Conservation (phyloP, 2,888 invertebrate species). For the Dicranocentrus wangi region DNA sequence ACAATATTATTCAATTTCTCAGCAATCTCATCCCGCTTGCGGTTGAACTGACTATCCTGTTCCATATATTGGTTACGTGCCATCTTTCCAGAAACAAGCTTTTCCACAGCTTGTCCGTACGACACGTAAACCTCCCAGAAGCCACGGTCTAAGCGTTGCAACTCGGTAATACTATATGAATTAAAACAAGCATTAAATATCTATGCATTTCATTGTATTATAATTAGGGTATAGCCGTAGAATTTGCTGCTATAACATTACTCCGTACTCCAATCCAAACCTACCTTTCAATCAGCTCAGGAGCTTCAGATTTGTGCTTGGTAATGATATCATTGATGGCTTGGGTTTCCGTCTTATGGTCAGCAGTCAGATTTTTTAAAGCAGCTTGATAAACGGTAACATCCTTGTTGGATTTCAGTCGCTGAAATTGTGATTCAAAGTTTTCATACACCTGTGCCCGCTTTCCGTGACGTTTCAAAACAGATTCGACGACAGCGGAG, state of each 20-base stretch:
- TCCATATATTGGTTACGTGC: conserved; percentile 79
- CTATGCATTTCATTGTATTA: too few species aligned
- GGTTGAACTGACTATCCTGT: conserved; percentile 77
- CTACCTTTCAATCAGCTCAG: conserved; percentile 79
- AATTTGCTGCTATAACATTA: too few species aligned
- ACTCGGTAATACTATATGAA: conserved; percentile 63
- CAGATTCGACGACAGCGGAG: conserved; percentile 76
- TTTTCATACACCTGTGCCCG: conserved; percentile 79
- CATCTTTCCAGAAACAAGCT: conserved; percentile 79
- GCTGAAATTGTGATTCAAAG: conserved; percentile 79
- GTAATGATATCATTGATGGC: conserved; percentile 77
- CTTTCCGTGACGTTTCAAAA: conserved; percentile 79
- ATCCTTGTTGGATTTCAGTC: conserved; percentile 80
- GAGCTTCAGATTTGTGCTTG: conserved; percentile 79
- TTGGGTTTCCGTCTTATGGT: conserved; percentile 79
- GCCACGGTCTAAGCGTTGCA: conserved; percentile 71
- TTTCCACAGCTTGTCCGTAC: conserved; percentile 79
- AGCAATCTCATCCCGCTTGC: conserved; percentile 79
- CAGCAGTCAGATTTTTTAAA: conserved; percentile 79
- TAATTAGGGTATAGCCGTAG: too few species aligned
- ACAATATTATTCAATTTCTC: conserved; percentile 77
- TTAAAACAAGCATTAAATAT: conserved; percentile 30
- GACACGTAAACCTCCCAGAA: conserved; percentile 75
- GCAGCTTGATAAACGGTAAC: conserved; percentile 75
- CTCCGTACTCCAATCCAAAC: too few species aligned